phyloP scores from a whole-genome alignment of 2,113 vertebrate species.

The Toxotes chatareus region DNA sequence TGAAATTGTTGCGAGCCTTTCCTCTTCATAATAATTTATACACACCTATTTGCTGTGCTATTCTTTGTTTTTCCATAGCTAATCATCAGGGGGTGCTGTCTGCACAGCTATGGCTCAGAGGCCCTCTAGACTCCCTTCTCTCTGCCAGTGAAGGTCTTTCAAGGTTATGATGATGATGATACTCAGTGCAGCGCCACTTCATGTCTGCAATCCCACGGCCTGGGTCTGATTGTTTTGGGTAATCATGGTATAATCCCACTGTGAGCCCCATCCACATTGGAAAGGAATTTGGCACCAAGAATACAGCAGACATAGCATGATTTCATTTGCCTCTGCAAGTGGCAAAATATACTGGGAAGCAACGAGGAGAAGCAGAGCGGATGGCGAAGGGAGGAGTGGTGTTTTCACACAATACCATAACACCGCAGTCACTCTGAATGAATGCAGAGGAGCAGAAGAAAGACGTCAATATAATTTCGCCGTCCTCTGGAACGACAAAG shows the following conservation, averaged over 20 bases:
- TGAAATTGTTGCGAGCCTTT: not conserved
- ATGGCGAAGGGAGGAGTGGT: constrained; percentile 4
- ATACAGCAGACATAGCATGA: constrained; percentile 48
- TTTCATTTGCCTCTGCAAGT: constrained; percentile 62
- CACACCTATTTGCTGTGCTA: not conserved
- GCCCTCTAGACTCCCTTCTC: constrained; percentile 35
- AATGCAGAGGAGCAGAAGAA: constrained; percentile 48
- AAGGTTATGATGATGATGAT: constrained; percentile 76
- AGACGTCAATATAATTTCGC: constrained; percentile 47
- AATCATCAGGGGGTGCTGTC: constrained; percentile 65
- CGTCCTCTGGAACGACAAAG: constrained; percentile 54
- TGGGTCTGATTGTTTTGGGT: constrained; percentile 63
- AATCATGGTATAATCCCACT: constrained; percentile 63
- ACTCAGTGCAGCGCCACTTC: constrained; percentile 56
- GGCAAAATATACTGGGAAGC: constrained; percentile 57
- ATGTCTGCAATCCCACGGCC: constrained; percentile 37
- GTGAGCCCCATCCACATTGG: constrained; percentile 55
- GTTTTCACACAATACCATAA: constrained; percentile 44
- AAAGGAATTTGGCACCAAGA: constrained; percentile 58
- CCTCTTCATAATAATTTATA: too few species aligned
- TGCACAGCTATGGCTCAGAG: constrained; percentile 10
- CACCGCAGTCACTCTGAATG: constrained; percentile 48
- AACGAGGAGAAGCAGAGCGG: constrained; percentile 27
- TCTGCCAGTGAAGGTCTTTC: constrained; percentile 79
- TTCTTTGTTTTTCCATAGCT: not conserved